phyloP scores from a whole-genome alignment of 2,113 vertebrate genomes.

The Chlamydotis undulata region DNA sequence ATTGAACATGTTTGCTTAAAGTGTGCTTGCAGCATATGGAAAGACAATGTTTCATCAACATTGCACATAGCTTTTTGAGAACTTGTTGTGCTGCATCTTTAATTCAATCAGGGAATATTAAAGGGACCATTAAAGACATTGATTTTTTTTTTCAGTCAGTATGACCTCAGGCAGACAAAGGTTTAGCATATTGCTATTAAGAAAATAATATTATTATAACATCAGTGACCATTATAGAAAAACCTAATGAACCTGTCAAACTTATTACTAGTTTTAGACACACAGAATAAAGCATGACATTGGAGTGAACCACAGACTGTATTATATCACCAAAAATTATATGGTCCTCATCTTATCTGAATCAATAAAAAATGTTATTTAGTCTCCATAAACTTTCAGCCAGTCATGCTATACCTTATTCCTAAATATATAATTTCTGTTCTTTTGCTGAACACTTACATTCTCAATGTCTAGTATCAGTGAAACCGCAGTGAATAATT shows the following conservation, averaged over 20 bases:
- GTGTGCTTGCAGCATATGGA: background rate
- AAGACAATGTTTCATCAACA: background rate
- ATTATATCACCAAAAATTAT: slow-evolving; percentile 22
- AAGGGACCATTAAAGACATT: background rate
- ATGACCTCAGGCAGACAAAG: background rate
- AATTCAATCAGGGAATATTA: background rate
- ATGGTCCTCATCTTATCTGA: background rate
- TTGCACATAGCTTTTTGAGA: background rate
- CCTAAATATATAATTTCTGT: background rate
- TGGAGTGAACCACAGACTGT: background rate
- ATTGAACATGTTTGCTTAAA: background rate
- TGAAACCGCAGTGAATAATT: background rate
- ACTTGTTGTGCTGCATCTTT: background rate
- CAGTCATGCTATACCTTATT: background rate
- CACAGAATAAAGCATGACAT: slow-evolving; percentile 35
- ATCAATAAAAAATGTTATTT: slow-evolving; percentile 37
- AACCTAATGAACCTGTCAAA: slow-evolving; percentile 42
- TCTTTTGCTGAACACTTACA: background rate
- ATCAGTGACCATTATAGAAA: slow-evolving; percentile 2
- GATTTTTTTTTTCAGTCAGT: background rate
- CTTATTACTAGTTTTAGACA: slow-evolving; percentile 4
- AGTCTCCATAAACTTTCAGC: slow-evolving; percentile 15
- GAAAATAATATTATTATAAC: background rate
- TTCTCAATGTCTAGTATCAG: background rate
- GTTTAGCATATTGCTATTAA: background rate